Percentiles rank a stretch among this genome's conserved stretches.
These are phyloP conservation scores for Onychorhynchus coronatus DNA, from an alignment of 2,113 vertebrate genomes.

Conservation along the genomic window DNA sequence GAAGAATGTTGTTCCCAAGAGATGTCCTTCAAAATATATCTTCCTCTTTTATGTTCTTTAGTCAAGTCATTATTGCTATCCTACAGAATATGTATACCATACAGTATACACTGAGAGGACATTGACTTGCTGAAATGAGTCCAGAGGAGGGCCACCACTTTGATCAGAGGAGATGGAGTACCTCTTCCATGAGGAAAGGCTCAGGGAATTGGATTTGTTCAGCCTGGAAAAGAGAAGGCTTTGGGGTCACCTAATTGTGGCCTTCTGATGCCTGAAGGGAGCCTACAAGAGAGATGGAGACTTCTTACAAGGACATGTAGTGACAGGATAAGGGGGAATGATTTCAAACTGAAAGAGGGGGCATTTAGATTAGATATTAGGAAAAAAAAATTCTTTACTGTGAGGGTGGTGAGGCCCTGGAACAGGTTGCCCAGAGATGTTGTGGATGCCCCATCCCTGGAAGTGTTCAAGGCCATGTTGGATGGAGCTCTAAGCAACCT, in stretches of 20 bases:
- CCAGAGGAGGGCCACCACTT: not conserved
- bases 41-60: not conserved
- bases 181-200: not conserved
- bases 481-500: not conserved
- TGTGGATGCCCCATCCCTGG: not conserved
- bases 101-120: not conserved
- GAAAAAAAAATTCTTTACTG: not conserved
- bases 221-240: not conserved
- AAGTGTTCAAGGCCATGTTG: not conserved
- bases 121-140: not conserved
- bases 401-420: not conserved
- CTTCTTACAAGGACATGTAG: not conserved
- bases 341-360: not conserved
- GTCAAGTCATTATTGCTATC: not conserved
- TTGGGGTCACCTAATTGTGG: not conserved
- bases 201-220: not conserved
- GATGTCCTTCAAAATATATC: not conserved
- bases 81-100: not conserved
- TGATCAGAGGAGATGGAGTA: not conserved
- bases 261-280: not conserved
- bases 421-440: not conserved
- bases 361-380: not conserved
- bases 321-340: not conserved
- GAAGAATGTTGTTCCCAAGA: not conserved
- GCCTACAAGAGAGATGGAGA: not conserved